phyloP scores from a whole-genome alignment of 2,888 invertebrate genomes.

The Masnerella sp. region DNA sequence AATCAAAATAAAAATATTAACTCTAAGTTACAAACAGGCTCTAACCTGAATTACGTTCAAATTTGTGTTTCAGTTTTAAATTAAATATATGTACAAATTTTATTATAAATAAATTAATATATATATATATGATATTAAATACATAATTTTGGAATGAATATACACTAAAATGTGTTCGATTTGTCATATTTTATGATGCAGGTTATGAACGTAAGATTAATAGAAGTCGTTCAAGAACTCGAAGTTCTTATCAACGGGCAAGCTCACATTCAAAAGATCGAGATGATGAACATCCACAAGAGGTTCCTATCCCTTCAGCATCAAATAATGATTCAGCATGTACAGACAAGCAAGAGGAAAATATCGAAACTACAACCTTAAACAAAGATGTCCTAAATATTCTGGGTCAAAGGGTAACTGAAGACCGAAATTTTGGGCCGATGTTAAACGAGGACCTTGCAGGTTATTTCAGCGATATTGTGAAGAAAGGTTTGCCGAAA shows the following conservation, averaged over 20 bases:
- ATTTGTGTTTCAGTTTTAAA: too few species aligned
- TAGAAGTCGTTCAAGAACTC: neutral
- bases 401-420: constrained; percentile 12
- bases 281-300: too few species aligned
- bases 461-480: constrained; percentile 11
- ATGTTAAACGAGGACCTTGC: constrained; percentile 23
- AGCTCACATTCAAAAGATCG: neutral
- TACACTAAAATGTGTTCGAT: too few species aligned
- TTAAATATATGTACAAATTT: too few species aligned
- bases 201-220: neutral
- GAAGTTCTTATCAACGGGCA: neutral
- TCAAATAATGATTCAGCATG: too few species aligned
- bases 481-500: constrained; percentile 14
- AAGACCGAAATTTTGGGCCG: constrained; percentile 5
- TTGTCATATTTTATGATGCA: neutral
- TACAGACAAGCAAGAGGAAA: too few species aligned
- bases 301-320: too few species aligned
- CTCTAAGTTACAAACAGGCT: too few species aligned
- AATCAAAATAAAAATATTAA: neutral
- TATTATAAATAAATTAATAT: too few species aligned
- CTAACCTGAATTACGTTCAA: too few species aligned
- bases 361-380: too few species aligned
- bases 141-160: neutral
- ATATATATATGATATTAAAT: too few species aligned
- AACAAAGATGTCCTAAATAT: constrained; percentile 9